A percentile compares a stretch with the other conserved stretches of the same genome.
These are phyloP conservation scores for Dichetophora obliterata DNA, from an alignment of 2,888 invertebrate species.

Conservation along the genomic window DNA sequence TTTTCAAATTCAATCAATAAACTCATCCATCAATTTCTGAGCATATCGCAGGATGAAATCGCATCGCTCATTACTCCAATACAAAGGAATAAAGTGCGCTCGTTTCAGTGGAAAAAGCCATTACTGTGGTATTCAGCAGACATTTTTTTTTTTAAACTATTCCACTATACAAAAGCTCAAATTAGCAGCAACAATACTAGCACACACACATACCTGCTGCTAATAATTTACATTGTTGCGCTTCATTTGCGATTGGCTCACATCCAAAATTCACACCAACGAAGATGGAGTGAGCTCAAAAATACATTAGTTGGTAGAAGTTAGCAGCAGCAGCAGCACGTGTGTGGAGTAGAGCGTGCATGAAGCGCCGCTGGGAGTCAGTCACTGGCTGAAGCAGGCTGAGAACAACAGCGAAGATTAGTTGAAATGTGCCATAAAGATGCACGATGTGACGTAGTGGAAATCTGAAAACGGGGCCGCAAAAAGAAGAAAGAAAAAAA, in stretches of 20 bases:
- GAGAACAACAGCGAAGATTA: not conserved
- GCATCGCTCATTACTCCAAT: too few species aligned
- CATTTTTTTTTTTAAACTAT: not conserved
- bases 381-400: not conserved
- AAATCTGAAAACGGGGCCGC: not conserved
- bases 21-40: too few species aligned
- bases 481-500: not conserved
- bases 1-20: too few species aligned
- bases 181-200: not conserved
- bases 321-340: too few species aligned
- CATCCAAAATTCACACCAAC: constrained; percentile 34
- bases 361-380: not conserved
- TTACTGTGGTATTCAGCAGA: not conserved
- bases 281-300: not conserved
- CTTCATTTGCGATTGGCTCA: constrained; percentile 29
- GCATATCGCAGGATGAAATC: too few species aligned
- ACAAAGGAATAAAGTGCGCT: too few species aligned
- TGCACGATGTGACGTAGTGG: not conserved
- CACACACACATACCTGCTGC: constrained; percentile 5
- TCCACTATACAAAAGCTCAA: not conserved
- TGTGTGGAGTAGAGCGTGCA: not conserved
- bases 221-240: constrained; percentile 33
- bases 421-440: constrained; percentile 4
- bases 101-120: not conserved
- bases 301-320: not conserved